These are phyloP conservation scores for Characodon lateralis DNA, from an alignment of 2,797 vertebrate genomes.

Conservation along the genomic window DNA sequence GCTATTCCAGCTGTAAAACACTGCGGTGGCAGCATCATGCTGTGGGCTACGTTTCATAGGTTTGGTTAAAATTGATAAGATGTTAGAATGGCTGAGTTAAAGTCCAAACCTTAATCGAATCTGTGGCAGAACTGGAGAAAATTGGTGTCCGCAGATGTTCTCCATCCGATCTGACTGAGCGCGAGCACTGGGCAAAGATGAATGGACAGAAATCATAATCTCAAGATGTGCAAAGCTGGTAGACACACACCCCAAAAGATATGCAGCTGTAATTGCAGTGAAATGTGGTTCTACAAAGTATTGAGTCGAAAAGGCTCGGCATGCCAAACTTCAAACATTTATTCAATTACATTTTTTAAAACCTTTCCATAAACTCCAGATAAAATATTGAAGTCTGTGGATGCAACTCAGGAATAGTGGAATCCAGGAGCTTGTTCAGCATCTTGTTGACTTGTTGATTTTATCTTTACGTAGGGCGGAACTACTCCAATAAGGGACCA, in stretches of 20 bases:
- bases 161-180: background rate
- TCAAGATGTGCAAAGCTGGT: background rate
- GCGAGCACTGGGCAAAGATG: no score
- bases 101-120: no score
- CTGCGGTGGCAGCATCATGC: no score
- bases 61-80: no score
- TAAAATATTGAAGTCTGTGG: background rate
- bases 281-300: background rate
- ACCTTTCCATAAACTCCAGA: background rate
- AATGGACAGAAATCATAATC: background rate
- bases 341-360: background rate
- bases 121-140: no score
- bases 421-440: background rate
- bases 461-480: slow-evolving; percentile 60
- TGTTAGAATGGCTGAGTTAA: no score
- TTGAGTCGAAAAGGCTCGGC: background rate
- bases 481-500: slow-evolving; percentile 62
- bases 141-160: no score
- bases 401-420: background rate
- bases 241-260: background rate
- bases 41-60: no score
- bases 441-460: slow-evolving; percentile 29
- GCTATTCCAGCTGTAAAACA: no score
- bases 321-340: background rate
- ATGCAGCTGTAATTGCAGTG: background rate